A percentile compares a stretch with the other conserved stretches of the same genome.
phyloP scores from a whole-genome alignment of 2,113 vertebrate species.

The Myanophis thanlyinensis region DNA sequence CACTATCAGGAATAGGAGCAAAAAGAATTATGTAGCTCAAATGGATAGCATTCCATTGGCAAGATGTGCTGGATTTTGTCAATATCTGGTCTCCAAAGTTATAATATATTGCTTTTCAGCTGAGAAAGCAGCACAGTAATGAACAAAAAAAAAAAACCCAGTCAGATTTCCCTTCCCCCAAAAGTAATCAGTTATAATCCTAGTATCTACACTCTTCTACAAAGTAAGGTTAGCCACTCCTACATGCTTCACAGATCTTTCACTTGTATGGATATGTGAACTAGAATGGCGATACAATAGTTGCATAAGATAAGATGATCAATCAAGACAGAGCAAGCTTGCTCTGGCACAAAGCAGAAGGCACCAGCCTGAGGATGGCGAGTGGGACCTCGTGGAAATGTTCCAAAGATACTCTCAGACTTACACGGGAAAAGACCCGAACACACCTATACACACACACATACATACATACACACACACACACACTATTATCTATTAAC shows the following conservation, averaged over 20 bases:
- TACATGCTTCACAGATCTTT: rapidly evolving
- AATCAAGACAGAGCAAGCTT: too few relatives aligned
- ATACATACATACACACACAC: too few relatives aligned
- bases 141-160: not conserved
- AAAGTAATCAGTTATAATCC: rapidly evolving
- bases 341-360: too few relatives aligned
- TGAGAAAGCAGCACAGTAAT: not conserved
- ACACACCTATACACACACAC: too few relatives aligned
- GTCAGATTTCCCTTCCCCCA: not conserved
- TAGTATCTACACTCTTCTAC: not conserved
- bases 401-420: too few relatives aligned
- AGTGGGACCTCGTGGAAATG: too few relatives aligned
- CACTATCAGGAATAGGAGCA: not conserved
- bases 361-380: too few relatives aligned
- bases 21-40: not conserved
- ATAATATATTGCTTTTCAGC: not conserved
- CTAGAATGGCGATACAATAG: rapidly evolving
- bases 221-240: rapidly evolving
- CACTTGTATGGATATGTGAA: rapidly evolving
- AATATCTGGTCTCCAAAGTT: not conserved
- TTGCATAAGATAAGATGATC: not conserved
- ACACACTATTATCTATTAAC: too few relatives aligned
- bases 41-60: not conserved
- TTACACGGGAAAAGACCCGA: too few relatives aligned
- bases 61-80: not conserved